phyloP scores from a whole-genome alignment of 2,888 invertebrate genomes.

The Syrista parreyssii region DNA sequence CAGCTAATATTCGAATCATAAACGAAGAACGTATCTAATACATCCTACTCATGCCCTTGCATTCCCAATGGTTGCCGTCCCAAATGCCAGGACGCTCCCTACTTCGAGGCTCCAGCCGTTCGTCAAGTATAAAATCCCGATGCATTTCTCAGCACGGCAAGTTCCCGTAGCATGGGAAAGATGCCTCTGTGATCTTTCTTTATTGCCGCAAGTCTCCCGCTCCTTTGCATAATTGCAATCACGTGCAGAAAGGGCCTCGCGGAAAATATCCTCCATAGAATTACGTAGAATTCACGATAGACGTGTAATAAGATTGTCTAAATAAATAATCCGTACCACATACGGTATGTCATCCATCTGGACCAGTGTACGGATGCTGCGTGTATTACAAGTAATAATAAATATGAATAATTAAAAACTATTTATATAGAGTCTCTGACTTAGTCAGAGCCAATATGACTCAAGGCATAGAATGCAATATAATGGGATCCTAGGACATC shows the following conservation, averaged over 20 bases:
- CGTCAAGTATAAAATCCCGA: not conserved
- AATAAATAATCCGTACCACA: not conserved
- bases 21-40: slow-evolving; percentile 13
- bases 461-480: not conserved
- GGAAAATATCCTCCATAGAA: not conserved
- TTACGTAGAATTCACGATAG: not conserved
- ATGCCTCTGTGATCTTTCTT: slow-evolving; percentile 26
- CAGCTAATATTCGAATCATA: not conserved
- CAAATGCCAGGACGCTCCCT: slow-evolving; percentile 53
- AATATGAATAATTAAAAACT: not conserved
- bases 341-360: not conserved
- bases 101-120: not conserved
- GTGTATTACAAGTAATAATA: not conserved
- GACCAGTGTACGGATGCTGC: not conserved
- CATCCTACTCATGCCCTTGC: slow-evolving; percentile 43
- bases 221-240: slow-evolving; percentile 35
- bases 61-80: slow-evolving; percentile 40
- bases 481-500: slow-evolving; percentile 20
- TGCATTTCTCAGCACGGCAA: not conserved
- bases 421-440: not conserved
- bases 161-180: slow-evolving; percentile 2
- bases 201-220: slow-evolving; percentile 18
- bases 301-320: not conserved
- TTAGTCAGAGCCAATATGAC: not conserved
- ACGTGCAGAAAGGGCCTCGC: slow-evolving; percentile 24